Base-by-base conservation (phyloP, 2,113 vertebrate species). In the Anas platyrhynchos region DNA sequence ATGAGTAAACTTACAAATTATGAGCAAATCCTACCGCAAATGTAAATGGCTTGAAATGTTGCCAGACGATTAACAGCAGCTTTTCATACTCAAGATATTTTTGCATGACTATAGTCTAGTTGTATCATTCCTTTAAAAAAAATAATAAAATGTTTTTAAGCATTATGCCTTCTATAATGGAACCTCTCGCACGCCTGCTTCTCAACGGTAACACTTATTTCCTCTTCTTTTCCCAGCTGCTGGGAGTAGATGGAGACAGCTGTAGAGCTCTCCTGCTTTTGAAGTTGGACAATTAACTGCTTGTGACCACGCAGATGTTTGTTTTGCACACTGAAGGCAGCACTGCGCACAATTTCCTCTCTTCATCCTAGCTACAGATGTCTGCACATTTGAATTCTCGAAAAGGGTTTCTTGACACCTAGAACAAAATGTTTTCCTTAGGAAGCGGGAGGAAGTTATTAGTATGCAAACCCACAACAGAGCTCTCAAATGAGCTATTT, bases 351-450 rank as follows among this genome's bases (percentile, higher is more conserved):
- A 75, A 11, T 88, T 94, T 86, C 69, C 23, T 77, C 66, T 86
- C 76, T 82, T 83, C 52, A 58, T 93, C 56, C 54, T 27, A 66
- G 43, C 52, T 41, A 62, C 59, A 83, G 78, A 80, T 86, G 52
- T 72, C 65, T 95, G 44, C 10, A 7, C 73, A 77, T 91, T 91
- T 94, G 74, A 92, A 54, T 91, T 68, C 89, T 58, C 83, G 83
- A 93, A 84, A 81, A 31, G 26, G 36, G 52, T 62, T 96, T 92
- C 56, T 52, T 65, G 76, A 79, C 50, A 90, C 79, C 43, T 65
- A 84, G 83, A 95, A 88, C 55, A 77, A 83, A 97, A 92, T 50
- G 32, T 74, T 92, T 93, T 95, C 43, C 48, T 68, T 94, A 68
- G 55, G 85, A 68, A 87, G 56, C 46, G 36, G 54, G 63, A 94